Evolutionary conservation across 2,113 vertebrate genomes (phyloP), one percentile per base, ranked within the genome.

Genomic region (Panthera leo): DNA sequence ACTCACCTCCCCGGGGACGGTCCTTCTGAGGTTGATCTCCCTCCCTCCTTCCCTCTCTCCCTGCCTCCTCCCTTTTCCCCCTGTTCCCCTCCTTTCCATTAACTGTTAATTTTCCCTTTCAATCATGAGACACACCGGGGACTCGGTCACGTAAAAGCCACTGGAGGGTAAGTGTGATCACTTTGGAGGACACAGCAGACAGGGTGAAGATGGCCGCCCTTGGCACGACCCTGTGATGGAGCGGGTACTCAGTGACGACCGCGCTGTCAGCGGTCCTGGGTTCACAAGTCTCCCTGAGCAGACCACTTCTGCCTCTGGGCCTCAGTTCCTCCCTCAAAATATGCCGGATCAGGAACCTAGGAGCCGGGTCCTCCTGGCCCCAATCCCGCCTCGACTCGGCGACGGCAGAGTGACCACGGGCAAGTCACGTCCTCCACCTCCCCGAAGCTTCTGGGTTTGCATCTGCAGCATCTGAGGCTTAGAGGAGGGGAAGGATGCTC

Each of bases 201-300:
- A 10, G 3, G 70, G 9, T 27, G 10, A 3, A 15, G 34, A 9
- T 13, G 0, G 29, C 4, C 1, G 2, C 5, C 29, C 8, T 8
- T 1, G n/a, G 23, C n/a, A 2, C 0, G 55, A 6, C 68, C 11
- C 25, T 1, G 0, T 0, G 63, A 51, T 0, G 9, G 7, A 8
- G n/a, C 18, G 4, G 29, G 29, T 11, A 2, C 53, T n/a, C 76
- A 6, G 0, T 3, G 42, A 23, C 15, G 6, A 16, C 16, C 21
- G 8, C 3, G 4, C 10, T 21, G 19, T 7, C 42, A 5, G 31
- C 3, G 0, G 7, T 51, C 18, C 19, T 27, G 29, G 11, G n/a
- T 8, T 34, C 34, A 9, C 51, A 27, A 36, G 36, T 45, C 61
- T 39, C 70, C 31, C n/a, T 27, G 42, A 79, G 67, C 21, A 51